Base-by-base conservation (phyloP, 2,888 invertebrate genomes). In the Megaustenia siamemsis region DNA sequence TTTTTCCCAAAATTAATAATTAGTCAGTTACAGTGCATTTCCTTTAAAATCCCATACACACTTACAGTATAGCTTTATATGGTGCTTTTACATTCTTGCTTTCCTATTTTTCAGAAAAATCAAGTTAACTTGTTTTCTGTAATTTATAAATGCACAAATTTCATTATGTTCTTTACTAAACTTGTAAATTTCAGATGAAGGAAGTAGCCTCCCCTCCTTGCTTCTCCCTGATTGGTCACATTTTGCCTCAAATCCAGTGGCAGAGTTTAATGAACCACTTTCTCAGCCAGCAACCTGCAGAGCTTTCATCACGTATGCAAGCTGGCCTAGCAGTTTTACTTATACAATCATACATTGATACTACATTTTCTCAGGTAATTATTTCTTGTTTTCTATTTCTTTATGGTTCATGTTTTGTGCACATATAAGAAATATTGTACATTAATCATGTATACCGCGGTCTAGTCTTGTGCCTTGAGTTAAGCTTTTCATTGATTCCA, bases 221-320 rank as follows among this genome's bases (percentile, higher is more conserved):
- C 86, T 96, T 96, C 93, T 94, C 96, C 32, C 96, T 97, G 93
- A 93, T 97, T 85, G 96, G 96, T 0, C 95, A 96, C 87, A 95
- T 97, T 28, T 96, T 97, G 90, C 95, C 96, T 85, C 95, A 95
- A 82, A 94, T 97, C 6, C 95, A 95, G 78, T 97, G 97, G 97
- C 93, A 88, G 21, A 89, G 90, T 38, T 90, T 94, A 12, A 83
- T 93, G 21, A 68, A 49, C 3, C 63, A 71, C 56, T 87, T 89
- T 76, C 89, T 88, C 76, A 89, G 89, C 94, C 95, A 86, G 92
- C 95, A 45, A 91, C 94, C 89, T 91, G 94, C 95, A 24, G 93
- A 95, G 2, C 90, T 94, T 0, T 93, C 94, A 53, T 90, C 95
- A 1, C 94, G 95, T 84, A 94, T 96, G n/a, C 95, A 96, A 86